Evolutionary conservation across 2,113 vertebrate genomes (phyloP).

Genomic region (Pedetes capensis): DNA sequence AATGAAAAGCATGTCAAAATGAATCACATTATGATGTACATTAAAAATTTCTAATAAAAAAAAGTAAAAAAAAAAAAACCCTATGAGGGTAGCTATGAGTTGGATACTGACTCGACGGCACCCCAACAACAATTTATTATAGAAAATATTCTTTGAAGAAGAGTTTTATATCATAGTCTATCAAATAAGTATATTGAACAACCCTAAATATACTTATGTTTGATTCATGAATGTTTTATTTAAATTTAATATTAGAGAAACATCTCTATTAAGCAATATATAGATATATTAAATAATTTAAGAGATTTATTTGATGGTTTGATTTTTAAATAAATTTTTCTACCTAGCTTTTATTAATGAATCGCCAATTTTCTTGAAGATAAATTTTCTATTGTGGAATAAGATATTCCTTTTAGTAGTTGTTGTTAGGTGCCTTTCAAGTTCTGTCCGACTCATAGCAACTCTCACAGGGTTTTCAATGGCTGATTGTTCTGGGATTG

Average conservation of each 20-base stretch:
- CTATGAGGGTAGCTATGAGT: too few relatives aligned
- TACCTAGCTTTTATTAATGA: slow-evolving; percentile 4
- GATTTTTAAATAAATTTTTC: neutral
- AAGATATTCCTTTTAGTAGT: slow-evolving; percentile 7
- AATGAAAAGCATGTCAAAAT: too few relatives aligned
- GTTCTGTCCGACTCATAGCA: too few relatives aligned
- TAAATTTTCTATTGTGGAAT: neutral
- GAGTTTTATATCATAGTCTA: neutral
- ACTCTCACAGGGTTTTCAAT: too few relatives aligned
- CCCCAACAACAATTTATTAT: neutral
- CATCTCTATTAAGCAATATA: neutral
- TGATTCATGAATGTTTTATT: neutral
- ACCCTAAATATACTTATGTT: neutral
- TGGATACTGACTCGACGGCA: too few relatives aligned
- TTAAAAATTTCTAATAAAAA: too few relatives aligned
- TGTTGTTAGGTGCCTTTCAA: too few relatives aligned
- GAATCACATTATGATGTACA: too few relatives aligned
- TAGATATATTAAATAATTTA: neutral
- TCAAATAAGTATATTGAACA: neutral
- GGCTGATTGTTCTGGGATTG: too few relatives aligned
- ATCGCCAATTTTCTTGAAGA: slow-evolving; percentile 1
- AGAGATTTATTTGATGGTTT: slow-evolving; percentile 7
- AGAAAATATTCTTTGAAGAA: neutral
- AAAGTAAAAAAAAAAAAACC: too few relatives aligned
- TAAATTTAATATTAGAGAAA: slow-evolving; percentile 32